phyloP scores from a whole-genome alignment of 2,888 invertebrate genomes.

The Erebia aethiops region DNA sequence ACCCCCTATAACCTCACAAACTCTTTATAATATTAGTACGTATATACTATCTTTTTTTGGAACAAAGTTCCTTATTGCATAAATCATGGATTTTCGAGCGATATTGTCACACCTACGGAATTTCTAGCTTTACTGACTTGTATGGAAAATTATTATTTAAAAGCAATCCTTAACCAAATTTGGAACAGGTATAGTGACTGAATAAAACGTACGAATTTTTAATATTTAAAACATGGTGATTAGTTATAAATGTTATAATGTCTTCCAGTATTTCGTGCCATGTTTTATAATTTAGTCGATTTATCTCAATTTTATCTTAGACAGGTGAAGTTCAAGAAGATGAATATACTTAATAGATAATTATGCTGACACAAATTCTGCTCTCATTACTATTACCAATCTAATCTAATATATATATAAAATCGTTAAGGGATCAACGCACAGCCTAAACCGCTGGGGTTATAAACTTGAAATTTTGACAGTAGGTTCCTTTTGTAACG shows the following conservation, averaged over 20 bases:
- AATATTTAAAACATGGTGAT: not conserved
- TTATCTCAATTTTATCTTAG: not conserved
- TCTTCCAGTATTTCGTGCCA: not conserved
- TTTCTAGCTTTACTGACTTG: not conserved
- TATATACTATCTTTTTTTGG: too few relatives aligned
- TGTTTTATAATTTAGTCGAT: not conserved
- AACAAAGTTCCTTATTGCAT: too few relatives aligned
- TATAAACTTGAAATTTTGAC: too few relatives aligned
- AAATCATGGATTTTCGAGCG: not conserved
- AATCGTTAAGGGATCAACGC: too few relatives aligned
- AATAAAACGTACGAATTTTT: not conserved
- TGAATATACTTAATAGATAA: not conserved
- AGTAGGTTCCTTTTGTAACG: too few relatives aligned
- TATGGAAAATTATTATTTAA: not conserved
- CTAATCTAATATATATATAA: too few relatives aligned
- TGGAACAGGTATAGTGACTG: not conserved
- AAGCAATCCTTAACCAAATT: not conserved
- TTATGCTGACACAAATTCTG: conserved; percentile 12
- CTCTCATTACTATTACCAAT: not conserved
- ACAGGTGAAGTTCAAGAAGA: not conserved
- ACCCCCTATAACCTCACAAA: too few relatives aligned
- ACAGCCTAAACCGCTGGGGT: too few relatives aligned
- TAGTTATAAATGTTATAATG: too few relatives aligned
- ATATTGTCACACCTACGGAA: conserved; percentile 12
- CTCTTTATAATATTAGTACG: too few relatives aligned